These are phyloP conservation scores for Pilophorus perplexus DNA, from an alignment of 2,888 invertebrate genomes.

Conservation along the genomic window DNA sequence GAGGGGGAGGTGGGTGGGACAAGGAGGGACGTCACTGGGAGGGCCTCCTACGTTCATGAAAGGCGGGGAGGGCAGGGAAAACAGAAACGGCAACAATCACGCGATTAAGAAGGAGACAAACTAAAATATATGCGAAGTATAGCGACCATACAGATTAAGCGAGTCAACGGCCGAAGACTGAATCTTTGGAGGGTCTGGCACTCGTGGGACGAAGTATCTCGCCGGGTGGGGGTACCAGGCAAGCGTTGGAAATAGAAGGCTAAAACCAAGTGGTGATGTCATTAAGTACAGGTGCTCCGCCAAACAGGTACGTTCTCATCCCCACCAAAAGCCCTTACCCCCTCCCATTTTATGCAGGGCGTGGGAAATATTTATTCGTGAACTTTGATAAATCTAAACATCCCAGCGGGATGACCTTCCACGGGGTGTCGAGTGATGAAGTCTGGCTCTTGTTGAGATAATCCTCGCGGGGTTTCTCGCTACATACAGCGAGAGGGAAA, in stretches of 20 bases:
- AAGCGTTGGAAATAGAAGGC: slow-evolving; percentile 29
- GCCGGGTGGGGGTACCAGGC: background rate
- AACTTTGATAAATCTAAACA: background rate
- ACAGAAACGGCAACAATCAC: background rate
- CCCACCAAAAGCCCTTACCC: background rate
- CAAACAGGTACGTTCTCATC: slow-evolving; percentile 16
- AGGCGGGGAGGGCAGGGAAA: background rate
- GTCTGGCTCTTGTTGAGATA: too few species aligned
- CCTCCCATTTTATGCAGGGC: slow-evolving; percentile 21
- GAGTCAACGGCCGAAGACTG: slow-evolving; percentile 29
- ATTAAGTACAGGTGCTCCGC: slow-evolving; percentile 31
- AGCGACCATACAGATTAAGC: background rate
- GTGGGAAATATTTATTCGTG: slow-evolving; percentile 27
- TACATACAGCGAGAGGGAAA: too few species aligned
- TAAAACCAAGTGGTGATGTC: slow-evolving; percentile 27
- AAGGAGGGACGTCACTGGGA: background rate
- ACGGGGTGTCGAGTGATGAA: too few species aligned
- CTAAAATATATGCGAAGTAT: background rate
- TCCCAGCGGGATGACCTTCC: background rate
- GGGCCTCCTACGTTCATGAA: background rate
- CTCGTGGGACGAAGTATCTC: background rate
- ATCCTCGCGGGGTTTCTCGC: too few species aligned
- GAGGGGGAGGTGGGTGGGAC: background rate
- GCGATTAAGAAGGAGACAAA: background rate
- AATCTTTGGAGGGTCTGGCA: background rate